These are phyloP conservation scores for Escarpia spicata DNA, from an alignment of 2,888 invertebrate species.

Conservation along the genomic window DNA sequence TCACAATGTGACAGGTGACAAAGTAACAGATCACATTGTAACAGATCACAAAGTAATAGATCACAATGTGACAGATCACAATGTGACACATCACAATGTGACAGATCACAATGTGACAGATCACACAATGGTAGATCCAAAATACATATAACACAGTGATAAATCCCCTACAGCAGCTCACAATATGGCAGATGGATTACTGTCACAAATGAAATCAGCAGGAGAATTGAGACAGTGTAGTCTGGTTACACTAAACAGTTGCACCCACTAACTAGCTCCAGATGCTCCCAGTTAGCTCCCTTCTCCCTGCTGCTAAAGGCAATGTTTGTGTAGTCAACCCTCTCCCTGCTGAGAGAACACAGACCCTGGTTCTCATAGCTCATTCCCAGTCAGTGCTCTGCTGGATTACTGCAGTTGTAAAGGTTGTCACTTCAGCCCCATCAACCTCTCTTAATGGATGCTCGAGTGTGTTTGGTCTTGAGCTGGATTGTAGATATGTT, in stretches of 20 bases:
- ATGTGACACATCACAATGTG: neutral
- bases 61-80: neutral
- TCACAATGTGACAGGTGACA: neutral
- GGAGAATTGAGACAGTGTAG: neutral
- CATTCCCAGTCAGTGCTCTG: neutral
- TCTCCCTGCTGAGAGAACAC: neutral
- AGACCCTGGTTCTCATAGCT: neutral
- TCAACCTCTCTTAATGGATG: neutral
- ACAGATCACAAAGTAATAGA: neutral
- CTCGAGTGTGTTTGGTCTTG: neutral
- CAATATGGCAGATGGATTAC: neutral
- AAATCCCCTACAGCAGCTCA: neutral
- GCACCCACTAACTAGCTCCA: neutral
- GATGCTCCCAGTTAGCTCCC: neutral
- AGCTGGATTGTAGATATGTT: neutral
- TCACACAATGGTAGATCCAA: neutral
- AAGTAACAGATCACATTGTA: neutral
- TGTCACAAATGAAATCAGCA: neutral
- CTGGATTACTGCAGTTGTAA: neutral
- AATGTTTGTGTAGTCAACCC: neutral
- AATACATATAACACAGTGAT: no score
- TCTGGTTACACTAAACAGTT: neutral
- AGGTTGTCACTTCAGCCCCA: neutral
- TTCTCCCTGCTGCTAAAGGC: neutral
- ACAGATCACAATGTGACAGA: neutral